Base-by-base conservation (phyloP, 2,113 vertebrate species). In the Canis aureus region DNA sequence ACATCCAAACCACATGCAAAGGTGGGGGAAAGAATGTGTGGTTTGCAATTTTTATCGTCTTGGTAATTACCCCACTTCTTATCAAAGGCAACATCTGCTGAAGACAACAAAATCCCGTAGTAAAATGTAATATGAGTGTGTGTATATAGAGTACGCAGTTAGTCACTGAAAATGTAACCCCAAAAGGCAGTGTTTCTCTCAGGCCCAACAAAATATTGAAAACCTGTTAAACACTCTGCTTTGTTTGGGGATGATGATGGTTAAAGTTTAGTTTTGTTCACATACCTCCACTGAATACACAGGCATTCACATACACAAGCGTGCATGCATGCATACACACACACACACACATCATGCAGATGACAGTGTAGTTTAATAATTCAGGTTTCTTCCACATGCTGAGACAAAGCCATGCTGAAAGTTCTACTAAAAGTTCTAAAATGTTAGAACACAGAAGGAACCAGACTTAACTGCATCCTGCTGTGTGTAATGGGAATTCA, bases 111-210 rank as follows among this genome's bases (percentile, higher is more conserved):
- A 79, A 17, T 35, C 64, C 19, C 43, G 10, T 0, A 57, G 67
- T 5, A 32, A 38, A 10, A 15, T 25, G 29, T 4, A 0, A 8
- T 5, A 3, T 1, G 12, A 19, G 23, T 57, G 2, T 49, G 62
- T 29, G 15, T 1, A 19, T 1, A 29, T 0, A 16, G 1, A 25
- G 3, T 3, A 66, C 20, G 38, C 49, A 62, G 43, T 27, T 1
- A 11, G 11, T 79, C 81, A 69, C 19, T 55, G 69, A 67, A 86
- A 85, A 62, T 9, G 43, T 16, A 53, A 15, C 55, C 83, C 5
- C 20, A 53, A 32, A 53, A 25, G 22, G 62, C 23, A 83, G 27
- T 6, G 53, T 23, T 84, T 29, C 23, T 27, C 22, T 69, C 2
- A 53, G 53, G 38, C 22, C 49, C 55, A 22, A 17, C n/a, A 89